Conservation (phyloP, 1,140 invertebrate genomes). For the Drosophila watanabei region DNA sequence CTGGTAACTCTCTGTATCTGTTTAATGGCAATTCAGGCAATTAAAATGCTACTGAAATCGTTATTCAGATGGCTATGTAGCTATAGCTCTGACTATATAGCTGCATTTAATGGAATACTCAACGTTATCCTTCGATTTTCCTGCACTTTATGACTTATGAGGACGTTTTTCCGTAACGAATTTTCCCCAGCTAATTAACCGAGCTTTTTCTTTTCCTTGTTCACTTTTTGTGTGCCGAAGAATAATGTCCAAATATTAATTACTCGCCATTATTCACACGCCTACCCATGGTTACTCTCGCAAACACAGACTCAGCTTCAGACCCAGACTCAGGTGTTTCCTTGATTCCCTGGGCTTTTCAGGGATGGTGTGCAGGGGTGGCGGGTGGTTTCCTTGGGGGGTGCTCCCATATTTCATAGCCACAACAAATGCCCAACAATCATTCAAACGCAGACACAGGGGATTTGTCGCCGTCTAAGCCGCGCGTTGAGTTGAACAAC, state of each 20-base stretch:
- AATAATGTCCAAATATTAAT: conserved; percentile 72
- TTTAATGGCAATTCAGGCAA: conserved; percentile 56
- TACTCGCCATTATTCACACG: conserved; percentile 66
- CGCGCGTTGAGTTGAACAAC: conserved; percentile 65
- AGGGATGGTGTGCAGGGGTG: neutral
- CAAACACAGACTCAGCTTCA: conserved; percentile 16
- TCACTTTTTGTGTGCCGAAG: conserved; percentile 6
- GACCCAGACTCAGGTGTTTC: conserved; percentile 54
- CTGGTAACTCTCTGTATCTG: conserved; percentile 15
- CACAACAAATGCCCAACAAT: conserved; percentile 69
- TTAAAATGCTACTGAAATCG: conserved; percentile 72
- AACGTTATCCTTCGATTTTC: conserved; percentile 48
- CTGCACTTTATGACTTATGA: conserved; percentile 79
- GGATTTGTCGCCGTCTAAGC: conserved; percentile 52
- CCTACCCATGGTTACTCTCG: conserved; percentile 9
- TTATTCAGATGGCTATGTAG: conserved; percentile 45
- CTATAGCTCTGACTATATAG: conserved; percentile 9
- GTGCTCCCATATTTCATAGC: conserved; percentile 26
- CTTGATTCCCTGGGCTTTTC: conserved; percentile 9
- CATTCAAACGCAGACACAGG: conserved; percentile 55
- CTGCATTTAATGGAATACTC: conserved; percentile 73
- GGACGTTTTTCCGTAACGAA: conserved; percentile 29
- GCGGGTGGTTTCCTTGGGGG: conserved; percentile 8
- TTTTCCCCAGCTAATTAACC: conserved; percentile 60
- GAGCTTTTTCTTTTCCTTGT: conserved; percentile 16